A percentile compares a stretch with the other conserved stretches of the same genome.
Conservation (phyloP, 2,888 invertebrate species). For the Meghimatium bilineatum region DNA sequence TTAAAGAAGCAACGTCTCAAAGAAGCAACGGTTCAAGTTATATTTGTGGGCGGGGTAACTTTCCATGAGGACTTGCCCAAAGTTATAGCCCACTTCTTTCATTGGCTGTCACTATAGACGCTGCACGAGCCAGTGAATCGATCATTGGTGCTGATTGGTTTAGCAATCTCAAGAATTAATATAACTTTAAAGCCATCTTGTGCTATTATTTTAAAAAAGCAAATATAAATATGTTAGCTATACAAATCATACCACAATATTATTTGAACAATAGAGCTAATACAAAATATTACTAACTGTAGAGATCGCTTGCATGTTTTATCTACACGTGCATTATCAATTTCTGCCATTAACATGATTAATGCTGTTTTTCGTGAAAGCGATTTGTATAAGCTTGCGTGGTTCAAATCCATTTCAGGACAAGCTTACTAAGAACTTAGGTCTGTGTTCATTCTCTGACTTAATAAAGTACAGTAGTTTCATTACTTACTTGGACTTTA, state of each 20-base stretch:
- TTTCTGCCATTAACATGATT: too few species aligned
- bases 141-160: constrained; percentile 5
- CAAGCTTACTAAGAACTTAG: too few species aligned
- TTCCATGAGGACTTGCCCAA: background rate
- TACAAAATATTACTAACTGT: background rate
- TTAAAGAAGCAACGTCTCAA: background rate
- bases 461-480: too few species aligned
- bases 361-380: too few species aligned
- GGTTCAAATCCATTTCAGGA: too few species aligned
- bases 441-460: too few species aligned
- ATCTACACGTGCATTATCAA: too few species aligned
- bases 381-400: too few species aligned
- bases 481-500: too few species aligned
- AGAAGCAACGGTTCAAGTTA: background rate
- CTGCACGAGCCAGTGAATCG: constrained; percentile 17
- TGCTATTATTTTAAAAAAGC: background rate
- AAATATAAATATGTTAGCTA: background rate
- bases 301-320: too few species aligned
- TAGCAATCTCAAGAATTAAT: background rate
- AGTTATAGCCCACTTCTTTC: background rate
- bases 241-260: background rate
- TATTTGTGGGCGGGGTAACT: background rate
- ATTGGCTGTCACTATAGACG: background rate
- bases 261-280: background rate
- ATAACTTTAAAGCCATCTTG: background rate